Percentiles rank a stretch among this genome's conserved stretches.
phyloP scores from a whole-genome alignment of 2,888 invertebrate species.

The Meandrusa payeni region DNA sequence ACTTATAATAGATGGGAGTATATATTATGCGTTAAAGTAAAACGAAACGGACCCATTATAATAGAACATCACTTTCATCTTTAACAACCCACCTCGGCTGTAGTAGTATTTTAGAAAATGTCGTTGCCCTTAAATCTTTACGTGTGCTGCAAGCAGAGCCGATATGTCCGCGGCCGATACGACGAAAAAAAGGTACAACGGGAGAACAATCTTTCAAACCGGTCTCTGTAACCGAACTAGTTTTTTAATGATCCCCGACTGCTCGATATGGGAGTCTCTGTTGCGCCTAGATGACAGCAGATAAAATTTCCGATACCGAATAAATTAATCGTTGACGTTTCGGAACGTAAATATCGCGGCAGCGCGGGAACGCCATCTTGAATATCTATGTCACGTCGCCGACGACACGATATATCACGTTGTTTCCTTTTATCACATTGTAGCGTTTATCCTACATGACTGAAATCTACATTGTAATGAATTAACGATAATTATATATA shows the following conservation, averaged over 20 bases:
- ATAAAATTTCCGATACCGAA: constrained; percentile 49
- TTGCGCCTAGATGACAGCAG: constrained; percentile 61
- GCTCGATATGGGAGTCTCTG: constrained; percentile 41
- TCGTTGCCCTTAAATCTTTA: constrained; percentile 29
- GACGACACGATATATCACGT: not conserved
- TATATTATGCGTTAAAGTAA: too few species aligned
- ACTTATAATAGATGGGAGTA: too few species aligned
- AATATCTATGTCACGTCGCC: constrained; percentile 11
- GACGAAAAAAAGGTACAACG: constrained; percentile 31
- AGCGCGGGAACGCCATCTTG: constrained; percentile 19
- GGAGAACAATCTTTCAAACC: constrained; percentile 31
- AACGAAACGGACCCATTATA: too few species aligned
- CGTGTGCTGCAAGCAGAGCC: constrained; percentile 20
- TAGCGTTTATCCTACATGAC: not conserved
- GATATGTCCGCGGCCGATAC: constrained; percentile 25
- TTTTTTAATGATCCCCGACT: constrained; percentile 57
- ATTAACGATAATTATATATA: too few species aligned
- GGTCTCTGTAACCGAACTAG: constrained; percentile 49
- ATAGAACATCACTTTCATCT: not conserved
- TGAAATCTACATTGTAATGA: too few species aligned
- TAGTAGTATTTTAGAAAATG: constrained; percentile 21
- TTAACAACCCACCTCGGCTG: not conserved
- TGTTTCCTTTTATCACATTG: not conserved
- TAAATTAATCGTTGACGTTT: constrained; percentile 37
- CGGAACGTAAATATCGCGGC: constrained; percentile 25